A percentile compares a stretch with the other conserved stretches of the same genome.
Conservation (phyloP, 1,140 invertebrate species). For the Pentalonia nigronervosa region DNA sequence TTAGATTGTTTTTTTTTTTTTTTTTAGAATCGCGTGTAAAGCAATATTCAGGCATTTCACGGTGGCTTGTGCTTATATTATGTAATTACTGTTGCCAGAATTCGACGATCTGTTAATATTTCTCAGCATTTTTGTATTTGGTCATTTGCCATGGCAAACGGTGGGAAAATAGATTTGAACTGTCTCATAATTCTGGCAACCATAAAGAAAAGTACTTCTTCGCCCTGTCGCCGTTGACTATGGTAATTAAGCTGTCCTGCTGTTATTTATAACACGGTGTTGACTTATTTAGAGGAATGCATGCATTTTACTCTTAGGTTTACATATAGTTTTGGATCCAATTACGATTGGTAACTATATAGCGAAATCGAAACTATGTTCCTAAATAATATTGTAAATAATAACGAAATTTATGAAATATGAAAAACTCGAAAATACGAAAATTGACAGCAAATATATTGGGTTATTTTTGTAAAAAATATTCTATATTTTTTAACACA, state of each 20-base stretch:
- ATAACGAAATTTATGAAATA: not conserved
- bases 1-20: constrained; percentile 20
- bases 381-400: not conserved
- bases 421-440: not conserved
- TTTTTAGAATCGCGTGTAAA: not conserved
- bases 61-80: not conserved
- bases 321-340: constrained; percentile 40
- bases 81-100: constrained; percentile 41
- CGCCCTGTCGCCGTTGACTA: constrained; percentile 42
- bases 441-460: not conserved
- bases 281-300: constrained; percentile 56
- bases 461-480: not conserved
- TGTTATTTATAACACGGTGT: constrained; percentile 57
- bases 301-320: not conserved
- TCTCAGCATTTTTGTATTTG: constrained; percentile 53
- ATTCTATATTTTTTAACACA: not conserved
- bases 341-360: constrained; percentile 15
- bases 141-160: constrained; percentile 54
- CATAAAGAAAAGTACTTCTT: constrained; percentile 52
- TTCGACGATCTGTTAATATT: constrained; percentile 57
- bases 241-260: constrained; percentile 53
- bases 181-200: constrained; percentile 58
- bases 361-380: not conserved
- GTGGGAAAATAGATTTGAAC: constrained; percentile 57
- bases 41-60: constrained; percentile 25